These are phyloP conservation scores for Dasysyrphus albostriatus DNA, from an alignment of 2,888 invertebrate species.

Conservation along the genomic window DNA sequence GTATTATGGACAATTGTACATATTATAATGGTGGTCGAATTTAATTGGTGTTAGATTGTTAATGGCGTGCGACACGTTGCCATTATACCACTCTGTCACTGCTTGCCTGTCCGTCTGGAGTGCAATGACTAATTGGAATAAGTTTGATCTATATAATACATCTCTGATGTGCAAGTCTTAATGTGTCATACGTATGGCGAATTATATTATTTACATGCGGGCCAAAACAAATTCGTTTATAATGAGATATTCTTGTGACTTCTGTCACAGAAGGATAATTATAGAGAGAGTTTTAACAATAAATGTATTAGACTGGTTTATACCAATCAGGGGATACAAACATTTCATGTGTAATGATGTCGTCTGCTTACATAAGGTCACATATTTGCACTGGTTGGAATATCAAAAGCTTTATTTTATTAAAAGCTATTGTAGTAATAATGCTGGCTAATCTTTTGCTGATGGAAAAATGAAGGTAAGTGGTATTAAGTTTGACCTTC, in stretches of 20 bases:
- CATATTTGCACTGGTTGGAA: too few species aligned
- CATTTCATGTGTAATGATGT: too few species aligned
- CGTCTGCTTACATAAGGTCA: too few species aligned
- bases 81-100: constrained; percentile 21
- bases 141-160: constrained; percentile 35
- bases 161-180: constrained; percentile 11
- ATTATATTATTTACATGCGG: constrained; percentile 10
- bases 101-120: not conserved
- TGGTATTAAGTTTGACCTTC: too few species aligned
- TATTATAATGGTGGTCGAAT: constrained; percentile 7
- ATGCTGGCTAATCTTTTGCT: too few species aligned
- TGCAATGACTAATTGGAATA: constrained; percentile 56
- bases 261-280: constrained; percentile 2
- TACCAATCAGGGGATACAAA: too few species aligned
- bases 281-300: not conserved
- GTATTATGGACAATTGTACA: not conserved
- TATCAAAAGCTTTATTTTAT: too few species aligned
- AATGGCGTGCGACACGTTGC: constrained; percentile 45
- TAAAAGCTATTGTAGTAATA: too few species aligned
- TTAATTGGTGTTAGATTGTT: constrained; percentile 61
- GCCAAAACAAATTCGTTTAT: constrained; percentile 39
- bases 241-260: constrained; percentile 28
- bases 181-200: not conserved
- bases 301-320: too few species aligned
- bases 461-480: too few species aligned